These are phyloP conservation scores for Cylloceria caligata DNA, from an alignment of 2,888 invertebrate genomes.

Conservation along the genomic window DNA sequence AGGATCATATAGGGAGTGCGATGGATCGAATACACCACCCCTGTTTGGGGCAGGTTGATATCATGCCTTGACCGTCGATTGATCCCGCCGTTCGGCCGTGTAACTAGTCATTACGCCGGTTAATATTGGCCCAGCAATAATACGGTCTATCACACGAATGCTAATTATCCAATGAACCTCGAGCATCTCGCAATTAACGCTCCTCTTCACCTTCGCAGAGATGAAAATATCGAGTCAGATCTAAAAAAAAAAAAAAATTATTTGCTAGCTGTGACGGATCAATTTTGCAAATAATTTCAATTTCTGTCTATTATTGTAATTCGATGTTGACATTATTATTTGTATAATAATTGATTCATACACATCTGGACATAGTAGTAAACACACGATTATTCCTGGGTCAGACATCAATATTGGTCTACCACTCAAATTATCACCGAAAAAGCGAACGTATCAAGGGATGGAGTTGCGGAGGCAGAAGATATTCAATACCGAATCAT, in stretches of 20 bases:
- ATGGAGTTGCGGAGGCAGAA: no score
- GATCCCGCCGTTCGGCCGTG: conserved; percentile 45
- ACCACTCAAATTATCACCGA: background rate
- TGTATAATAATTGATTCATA: background rate
- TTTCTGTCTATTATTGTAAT: background rate
- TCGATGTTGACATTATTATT: no score
- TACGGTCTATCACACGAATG: conserved; percentile 42
- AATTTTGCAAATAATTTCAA: background rate
- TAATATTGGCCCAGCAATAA: conserved; percentile 61
- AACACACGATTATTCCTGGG: background rate
- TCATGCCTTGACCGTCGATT: conserved; percentile 50
- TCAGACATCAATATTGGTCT: background rate
- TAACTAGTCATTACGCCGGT: conserved; percentile 59
- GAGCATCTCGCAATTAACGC: conserved; percentile 7
- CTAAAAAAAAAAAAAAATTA: background rate
- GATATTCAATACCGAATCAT: no score
- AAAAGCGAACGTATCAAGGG: background rate
- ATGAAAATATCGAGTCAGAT: background rate
- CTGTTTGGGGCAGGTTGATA: conserved; percentile 51
- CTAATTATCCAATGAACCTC: conserved; percentile 53
- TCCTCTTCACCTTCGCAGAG: background rate
- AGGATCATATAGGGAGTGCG: conserved; percentile 10
- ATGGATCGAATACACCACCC: conserved; percentile 9
- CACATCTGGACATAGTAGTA: background rate
- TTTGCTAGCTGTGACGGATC: background rate